Evolutionary conservation across 2,797 vertebrate species (phyloP), one percentile per base, ranked within the genome.

Genomic region (Paedocypris micromegethes): DNA sequence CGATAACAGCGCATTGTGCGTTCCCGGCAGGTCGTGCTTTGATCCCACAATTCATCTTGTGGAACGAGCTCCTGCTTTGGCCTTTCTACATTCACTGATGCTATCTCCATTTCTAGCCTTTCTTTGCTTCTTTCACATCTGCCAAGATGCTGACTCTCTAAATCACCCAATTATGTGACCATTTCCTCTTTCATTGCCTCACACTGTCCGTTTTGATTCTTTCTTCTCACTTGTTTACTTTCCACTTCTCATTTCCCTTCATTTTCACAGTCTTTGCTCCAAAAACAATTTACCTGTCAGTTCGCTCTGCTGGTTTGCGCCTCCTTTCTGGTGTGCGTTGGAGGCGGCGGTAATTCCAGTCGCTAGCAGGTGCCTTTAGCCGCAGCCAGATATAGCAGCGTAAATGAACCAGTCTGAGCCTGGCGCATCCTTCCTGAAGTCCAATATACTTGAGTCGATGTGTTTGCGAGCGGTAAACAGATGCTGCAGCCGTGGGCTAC

Each of bases 231-330:
- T 70, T 72, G 72, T 43, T 59, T 60, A 76, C 77, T 69, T 70
- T 80, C 79, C 70, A 65, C 72, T 78, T 58, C 74, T 82, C 78
- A 80, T 80, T 72, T 66, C 71, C 76, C 75, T 74, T 62, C 55
- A 73, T 60, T 63, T 66, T 54, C 66, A 80, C 77, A 23, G 61
- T 72, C 77, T 83, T 83, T 64, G 72, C 84, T 77, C 66, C 58
- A 78, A 83, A 87, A 84, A 79, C 80, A 86, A 87, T 89, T 89
- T 87, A 84, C 82, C 82, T 84, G 82, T 86, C 83, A 81, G 76
- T 75, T 61, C 48, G 9, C 60, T 70, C 68, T 70, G 58, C 51
- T 44, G 42, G 43, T 8, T 60, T 40, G 68, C 50, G 47, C 66
- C 64, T 66, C 68, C 73, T 68, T 70, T 66, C 52, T 48, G 5